phyloP scores from a whole-genome alignment of 2,113 vertebrate species.

The Cephalopholis sonnerati region DNA sequence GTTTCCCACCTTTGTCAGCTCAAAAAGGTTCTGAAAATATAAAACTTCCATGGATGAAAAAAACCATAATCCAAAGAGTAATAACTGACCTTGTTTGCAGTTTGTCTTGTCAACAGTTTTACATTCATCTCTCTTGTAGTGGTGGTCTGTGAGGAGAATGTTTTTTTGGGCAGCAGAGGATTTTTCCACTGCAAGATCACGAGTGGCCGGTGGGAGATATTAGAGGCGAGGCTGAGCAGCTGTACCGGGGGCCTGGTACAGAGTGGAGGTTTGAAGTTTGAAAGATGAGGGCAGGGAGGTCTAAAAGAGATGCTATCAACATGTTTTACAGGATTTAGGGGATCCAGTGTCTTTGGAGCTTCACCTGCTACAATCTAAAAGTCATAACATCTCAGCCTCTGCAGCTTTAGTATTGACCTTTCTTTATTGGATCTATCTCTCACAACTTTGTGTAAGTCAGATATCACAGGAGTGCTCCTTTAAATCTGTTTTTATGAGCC shows the following conservation, averaged over 20 bases:
- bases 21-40: too few relatives aligned
- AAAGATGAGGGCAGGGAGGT: not conserved
- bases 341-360: not conserved
- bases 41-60: too few relatives aligned
- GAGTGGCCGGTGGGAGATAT: too few relatives aligned
- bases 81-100: too few relatives aligned
- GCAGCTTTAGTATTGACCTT: not conserved
- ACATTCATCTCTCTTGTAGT: too few relatives aligned
- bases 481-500: not conserved
- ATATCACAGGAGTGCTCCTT: not conserved
- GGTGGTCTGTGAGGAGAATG: too few relatives aligned
- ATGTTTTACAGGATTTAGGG: not conserved
- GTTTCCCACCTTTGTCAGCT: too few relatives aligned
- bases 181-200: too few relatives aligned
- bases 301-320: not conserved
- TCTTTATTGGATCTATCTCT: not conserved
- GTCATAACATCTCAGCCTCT: not conserved
- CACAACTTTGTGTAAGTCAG: not conserved
- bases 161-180: too few relatives aligned
- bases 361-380: not conserved
- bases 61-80: too few relatives aligned
- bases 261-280: not conserved
- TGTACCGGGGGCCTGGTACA: not conserved
- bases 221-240: too few relatives aligned
- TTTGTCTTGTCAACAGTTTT: too few relatives aligned